Evolutionary conservation across 2,797 vertebrate species (phyloP), one percentile per base, ranked within the genome.

Genomic region (Nasua narica): DNA sequence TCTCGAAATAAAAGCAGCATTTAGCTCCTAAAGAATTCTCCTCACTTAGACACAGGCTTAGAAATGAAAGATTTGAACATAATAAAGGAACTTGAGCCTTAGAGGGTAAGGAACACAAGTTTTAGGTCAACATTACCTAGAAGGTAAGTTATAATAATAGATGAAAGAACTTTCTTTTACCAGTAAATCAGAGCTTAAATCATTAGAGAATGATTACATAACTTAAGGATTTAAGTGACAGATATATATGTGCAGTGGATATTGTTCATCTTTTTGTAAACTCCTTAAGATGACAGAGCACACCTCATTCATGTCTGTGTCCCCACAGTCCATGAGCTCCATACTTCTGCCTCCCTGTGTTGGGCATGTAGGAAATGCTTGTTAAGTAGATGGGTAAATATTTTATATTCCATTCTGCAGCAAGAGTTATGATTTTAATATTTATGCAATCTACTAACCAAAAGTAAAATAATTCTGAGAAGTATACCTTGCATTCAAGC

Each of bases 341-440:
- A 32, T 18, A 43, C 48, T 19, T 52, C 32, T 21, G 18, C 19
- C 46, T 6, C 5, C 4, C 32, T 27, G 9, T 29, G 7, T 19
- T n/a, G 35, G 27, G 23, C 7, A 37, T 19, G 58, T 76, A 25
- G 29, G 8, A 88, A 89, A 95, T 32, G 2, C 37, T 87, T 85
- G 5, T 60, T 62, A 46, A 95, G 29, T n/a, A 8, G 4, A 43
- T 23, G 5, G n/a, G 23, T 54, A 87, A 87, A 65, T 67, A 72
- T 40, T 79, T 76, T 62, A 32, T 77, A 87, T 85, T 77, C 96
- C 88, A 85, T 40, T 65, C 35, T 56, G 10, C 16, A 76, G 11
- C 35, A 93, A 74, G 21, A 65, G 18, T 90, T 85, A 81, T 32
- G 23, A 46, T 54, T 86, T 95, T 85, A 96, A 82, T 86, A 95